These are phyloP conservation scores for Tachycineta bicolor DNA, from an alignment of 2,113 vertebrate species.

Conservation along the genomic window DNA sequence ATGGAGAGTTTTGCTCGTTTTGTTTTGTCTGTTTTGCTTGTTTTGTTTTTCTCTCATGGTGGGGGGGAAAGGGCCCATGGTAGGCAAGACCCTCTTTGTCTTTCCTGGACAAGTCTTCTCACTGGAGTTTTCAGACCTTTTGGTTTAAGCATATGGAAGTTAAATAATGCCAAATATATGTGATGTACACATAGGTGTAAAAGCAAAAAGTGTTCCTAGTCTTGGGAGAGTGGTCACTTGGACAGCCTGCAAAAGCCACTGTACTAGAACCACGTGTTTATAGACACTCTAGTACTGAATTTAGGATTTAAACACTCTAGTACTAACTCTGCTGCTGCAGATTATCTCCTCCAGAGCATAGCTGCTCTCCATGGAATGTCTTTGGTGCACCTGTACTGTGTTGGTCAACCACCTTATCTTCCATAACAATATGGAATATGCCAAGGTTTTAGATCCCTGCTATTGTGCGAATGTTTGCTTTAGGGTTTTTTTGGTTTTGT, in stretches of 20 bases:
- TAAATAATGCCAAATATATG: constrained; percentile 3
- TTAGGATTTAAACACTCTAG: neutral
- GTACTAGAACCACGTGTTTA: neutral
- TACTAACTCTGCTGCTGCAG: neutral
- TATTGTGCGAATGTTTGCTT: neutral
- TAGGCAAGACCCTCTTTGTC: constrained; percentile 34
- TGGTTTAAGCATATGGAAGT: neutral
- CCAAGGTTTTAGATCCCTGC: neutral
- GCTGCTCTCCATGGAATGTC: neutral
- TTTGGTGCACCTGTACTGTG: neutral
- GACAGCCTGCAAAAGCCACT: neutral
- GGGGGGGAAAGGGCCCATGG: constrained; percentile 1
- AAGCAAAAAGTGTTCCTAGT: neutral
- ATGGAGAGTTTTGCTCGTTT: neutral
- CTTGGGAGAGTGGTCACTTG: neutral
- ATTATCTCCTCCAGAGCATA: neutral
- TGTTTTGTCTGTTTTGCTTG: neutral
- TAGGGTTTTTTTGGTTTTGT: neutral
- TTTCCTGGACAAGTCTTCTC: neutral
- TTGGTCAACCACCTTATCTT: neutral
- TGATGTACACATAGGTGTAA: neutral
- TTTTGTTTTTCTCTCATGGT: neutral
- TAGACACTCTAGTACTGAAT: neutral
- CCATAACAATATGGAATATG: neutral
- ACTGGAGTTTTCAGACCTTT: constrained; percentile 18